These are phyloP conservation scores for Muschampia staudingeri DNA, from an alignment of 2,888 invertebrate genomes.

Conservation along the genomic window DNA sequence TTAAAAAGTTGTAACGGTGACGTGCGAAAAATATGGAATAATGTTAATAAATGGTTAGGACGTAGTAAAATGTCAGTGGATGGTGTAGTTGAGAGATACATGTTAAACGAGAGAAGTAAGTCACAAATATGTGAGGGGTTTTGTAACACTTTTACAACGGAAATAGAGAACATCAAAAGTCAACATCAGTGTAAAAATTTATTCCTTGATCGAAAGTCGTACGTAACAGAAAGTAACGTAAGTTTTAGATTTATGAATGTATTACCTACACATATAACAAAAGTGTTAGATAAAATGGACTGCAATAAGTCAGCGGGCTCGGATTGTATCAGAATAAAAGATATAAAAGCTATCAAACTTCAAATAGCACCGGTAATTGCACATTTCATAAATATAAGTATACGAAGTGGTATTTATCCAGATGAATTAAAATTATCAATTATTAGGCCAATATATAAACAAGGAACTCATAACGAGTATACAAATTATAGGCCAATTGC, in stretches of 20 bases:
- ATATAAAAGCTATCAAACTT: neutral
- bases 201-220: neutral
- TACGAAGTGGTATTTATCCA: neutral
- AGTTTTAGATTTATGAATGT: neutral
- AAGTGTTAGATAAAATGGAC: neutral
- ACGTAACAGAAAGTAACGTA: neutral
- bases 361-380: slow-evolving; percentile 8
- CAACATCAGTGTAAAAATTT: neutral
- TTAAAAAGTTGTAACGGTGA: neutral
- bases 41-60: neutral
- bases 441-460: neutral
- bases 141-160: neutral
- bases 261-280: neutral
- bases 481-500: slow-evolving; percentile 49
- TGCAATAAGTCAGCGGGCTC: slow-evolving; percentile 5
- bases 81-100: neutral
- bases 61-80: neutral
- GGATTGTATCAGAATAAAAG: neutral
- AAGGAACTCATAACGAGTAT: neutral
- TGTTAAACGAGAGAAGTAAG: neutral
- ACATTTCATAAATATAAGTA: neutral
- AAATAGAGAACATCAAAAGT: neutral
- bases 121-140: neutral
- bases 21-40: slow-evolving; percentile 4
- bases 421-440: neutral